phyloP scores from a whole-genome alignment of 2,888 invertebrate species.

The Noctuana brunneofusca region DNA sequence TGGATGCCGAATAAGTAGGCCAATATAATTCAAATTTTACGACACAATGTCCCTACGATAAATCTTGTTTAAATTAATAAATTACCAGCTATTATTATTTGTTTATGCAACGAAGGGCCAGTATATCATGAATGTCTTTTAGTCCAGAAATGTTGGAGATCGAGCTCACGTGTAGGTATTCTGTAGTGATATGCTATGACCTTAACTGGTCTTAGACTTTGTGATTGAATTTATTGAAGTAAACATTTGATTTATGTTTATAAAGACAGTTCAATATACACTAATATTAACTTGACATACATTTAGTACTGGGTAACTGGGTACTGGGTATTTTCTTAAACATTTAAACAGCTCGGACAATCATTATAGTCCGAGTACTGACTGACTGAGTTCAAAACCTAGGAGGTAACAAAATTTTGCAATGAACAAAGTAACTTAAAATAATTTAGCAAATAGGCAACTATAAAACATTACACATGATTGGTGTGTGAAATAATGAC shows the following conservation, averaged over 20 bases:
- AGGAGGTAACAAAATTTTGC: too few species aligned
- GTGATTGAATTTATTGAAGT: constrained; percentile 17
- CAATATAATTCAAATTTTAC: constrained; percentile 33
- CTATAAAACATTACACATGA: too few species aligned
- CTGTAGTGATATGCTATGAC: constrained; percentile 10
- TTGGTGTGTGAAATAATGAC: constrained; percentile 7
- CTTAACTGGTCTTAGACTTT: constrained; percentile 9
- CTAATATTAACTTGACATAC: too few species aligned
- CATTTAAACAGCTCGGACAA: too few species aligned
- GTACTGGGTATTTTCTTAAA: too few species aligned
- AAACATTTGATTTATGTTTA: constrained; percentile 10
- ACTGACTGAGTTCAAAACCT: too few species aligned
- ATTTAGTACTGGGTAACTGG: too few species aligned
- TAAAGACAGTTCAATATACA: neutral
- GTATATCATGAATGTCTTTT: constrained; percentile 27
- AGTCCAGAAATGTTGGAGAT: constrained; percentile 34
- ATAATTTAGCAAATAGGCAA: too few species aligned
- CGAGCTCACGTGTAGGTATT: constrained; percentile 35
- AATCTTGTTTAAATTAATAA: constrained; percentile 35
- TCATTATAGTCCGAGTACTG: too few species aligned
- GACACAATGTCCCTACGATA: constrained; percentile 30
- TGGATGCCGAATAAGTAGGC: constrained; percentile 13
- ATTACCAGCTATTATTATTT: constrained; percentile 30
- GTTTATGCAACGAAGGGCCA: constrained; percentile 25
- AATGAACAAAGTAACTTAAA: too few species aligned